Conservation (phyloP, 92 coral and sea anemone species). For the Siderastrea radians region DNA sequence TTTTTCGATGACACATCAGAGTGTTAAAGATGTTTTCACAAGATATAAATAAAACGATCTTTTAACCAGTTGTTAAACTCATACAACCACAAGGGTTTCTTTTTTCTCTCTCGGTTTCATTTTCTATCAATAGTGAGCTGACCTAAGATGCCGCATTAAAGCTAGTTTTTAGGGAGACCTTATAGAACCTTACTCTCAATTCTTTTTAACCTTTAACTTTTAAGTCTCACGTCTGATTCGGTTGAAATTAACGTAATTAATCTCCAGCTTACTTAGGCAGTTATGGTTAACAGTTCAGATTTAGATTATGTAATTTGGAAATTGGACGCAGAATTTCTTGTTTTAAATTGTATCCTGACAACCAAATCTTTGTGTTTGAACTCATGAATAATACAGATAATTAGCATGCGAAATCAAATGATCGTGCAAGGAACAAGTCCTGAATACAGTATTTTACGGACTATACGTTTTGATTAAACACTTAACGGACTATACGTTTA, state of each 20-base stretch:
- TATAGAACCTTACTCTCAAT: too few relatives aligned
- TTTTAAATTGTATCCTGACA: neutral
- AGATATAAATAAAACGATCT: neutral
- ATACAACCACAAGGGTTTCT: neutral
- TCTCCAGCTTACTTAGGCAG: too few relatives aligned
- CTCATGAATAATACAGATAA: constrained; percentile 5
- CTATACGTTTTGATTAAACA: neutral
- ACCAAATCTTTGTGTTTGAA: neutral
- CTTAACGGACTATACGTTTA: neutral
- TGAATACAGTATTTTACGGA: neutral
- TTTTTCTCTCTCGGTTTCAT: too few relatives aligned
- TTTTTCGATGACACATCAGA: neutral
- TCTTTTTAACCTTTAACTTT: too few relatives aligned
- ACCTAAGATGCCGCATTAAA: too few relatives aligned
- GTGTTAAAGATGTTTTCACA: neutral
- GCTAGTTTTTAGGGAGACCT: too few relatives aligned
- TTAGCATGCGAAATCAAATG: neutral
- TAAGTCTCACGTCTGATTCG: too few relatives aligned
- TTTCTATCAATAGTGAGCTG: too few relatives aligned
- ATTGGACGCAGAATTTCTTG: neutral
- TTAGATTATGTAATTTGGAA: neutral
- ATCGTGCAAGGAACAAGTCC: neutral
- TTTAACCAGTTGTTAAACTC: neutral
- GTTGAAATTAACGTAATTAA: too few relatives aligned
- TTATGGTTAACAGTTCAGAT: neutral